A percentile compares a stretch with the other conserved stretches of the same genome.
Conservation (phyloP, 2,888 invertebrate genomes). For the Leptopilina syphax region DNA sequence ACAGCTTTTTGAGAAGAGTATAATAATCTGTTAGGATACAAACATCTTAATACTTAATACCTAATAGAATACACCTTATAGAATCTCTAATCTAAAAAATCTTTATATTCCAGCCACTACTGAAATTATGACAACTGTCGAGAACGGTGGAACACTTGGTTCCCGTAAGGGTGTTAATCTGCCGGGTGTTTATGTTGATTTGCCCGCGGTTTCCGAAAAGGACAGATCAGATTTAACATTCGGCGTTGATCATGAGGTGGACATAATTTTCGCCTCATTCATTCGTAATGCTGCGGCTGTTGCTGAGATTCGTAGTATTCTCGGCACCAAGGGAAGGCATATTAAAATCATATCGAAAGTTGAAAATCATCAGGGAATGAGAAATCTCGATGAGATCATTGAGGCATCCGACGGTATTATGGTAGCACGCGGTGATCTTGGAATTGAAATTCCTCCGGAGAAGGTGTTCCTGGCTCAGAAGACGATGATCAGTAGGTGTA, state of each 20-base stretch:
- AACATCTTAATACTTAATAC: no score
- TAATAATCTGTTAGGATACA: not conserved
- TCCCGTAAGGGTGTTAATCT: constrained; percentile 98
- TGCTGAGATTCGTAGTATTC: constrained; percentile 89
- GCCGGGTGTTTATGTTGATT: constrained; percentile 95
- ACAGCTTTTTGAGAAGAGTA: not conserved
- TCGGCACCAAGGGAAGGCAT: constrained; percentile 92
- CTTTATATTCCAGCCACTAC: constrained; percentile 72
- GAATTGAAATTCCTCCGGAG: constrained; percentile 98
- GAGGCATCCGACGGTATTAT: constrained; percentile 96
- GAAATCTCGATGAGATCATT: constrained; percentile 96
- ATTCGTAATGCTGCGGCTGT: constrained; percentile 93
- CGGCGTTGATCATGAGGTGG: constrained; percentile 93
- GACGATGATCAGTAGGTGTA: constrained; percentile 98
- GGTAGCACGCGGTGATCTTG: constrained; percentile 98
- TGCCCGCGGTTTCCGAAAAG: constrained; percentile 98
- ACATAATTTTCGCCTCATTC: constrained; percentile 99
- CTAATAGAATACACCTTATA: no score
- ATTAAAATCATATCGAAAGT: constrained; percentile 99
- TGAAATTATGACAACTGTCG: constrained; percentile 88
- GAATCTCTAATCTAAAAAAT: not conserved
- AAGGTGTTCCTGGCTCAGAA: constrained; percentile 99
- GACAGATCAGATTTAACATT: constrained; percentile 95
- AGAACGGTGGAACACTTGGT: constrained; percentile 96
- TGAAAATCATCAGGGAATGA: constrained; percentile 98